Base-by-base conservation (phyloP, 2,797 vertebrate species). In the Chaetophractus vellerosus region DNA sequence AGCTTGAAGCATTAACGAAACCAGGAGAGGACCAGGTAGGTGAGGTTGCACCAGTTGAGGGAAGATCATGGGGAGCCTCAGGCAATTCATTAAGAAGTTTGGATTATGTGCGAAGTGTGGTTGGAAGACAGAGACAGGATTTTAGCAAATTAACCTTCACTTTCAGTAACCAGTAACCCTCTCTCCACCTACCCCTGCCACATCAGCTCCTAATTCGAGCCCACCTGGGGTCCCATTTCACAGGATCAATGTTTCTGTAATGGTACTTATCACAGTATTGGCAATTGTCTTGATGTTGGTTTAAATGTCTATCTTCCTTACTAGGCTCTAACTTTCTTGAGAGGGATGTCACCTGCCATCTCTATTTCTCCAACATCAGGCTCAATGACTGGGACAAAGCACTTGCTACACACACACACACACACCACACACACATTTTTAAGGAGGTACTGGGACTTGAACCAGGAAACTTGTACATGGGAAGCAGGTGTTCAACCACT, bases 31-130 rank as follows among this genome's bases (percentile, higher is more conserved):
- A 23, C 33, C 15, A 5, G 55, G 10, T 59, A 33, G 19, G 76
- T 33, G 48, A 26, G 41, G 38, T 33, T 38, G 38, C 4, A 23
- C 1, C 26, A 8, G 14, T 6, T 9, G 0, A 16, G 38, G 38
- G 19, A 66, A n/a, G 63, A 24, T 11, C 4, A 3, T 5, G 5
- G 36, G 36, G 23, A 8, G 1, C 6, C 3, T 64, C 1, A 1
- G n/a, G 23, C 9, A 6, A 21, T 55, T 16, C 45, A 24, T 5
- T 45, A 45, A 61, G 52, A n/a, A 61, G 52, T 48, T 64, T 36
- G 21, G 33, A 61, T 41, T 61, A 19, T 33, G 28, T 9, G 4
- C 31, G 23, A 64, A n/a, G 23, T 64, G 28, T 8, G 24, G 1
- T 0, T 31, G 23, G 55, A 81, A 91, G 50, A 10, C 78, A 16